Base-by-base conservation (phyloP, 2,888 invertebrate genomes). In the Leptinotarsa juncta region DNA sequence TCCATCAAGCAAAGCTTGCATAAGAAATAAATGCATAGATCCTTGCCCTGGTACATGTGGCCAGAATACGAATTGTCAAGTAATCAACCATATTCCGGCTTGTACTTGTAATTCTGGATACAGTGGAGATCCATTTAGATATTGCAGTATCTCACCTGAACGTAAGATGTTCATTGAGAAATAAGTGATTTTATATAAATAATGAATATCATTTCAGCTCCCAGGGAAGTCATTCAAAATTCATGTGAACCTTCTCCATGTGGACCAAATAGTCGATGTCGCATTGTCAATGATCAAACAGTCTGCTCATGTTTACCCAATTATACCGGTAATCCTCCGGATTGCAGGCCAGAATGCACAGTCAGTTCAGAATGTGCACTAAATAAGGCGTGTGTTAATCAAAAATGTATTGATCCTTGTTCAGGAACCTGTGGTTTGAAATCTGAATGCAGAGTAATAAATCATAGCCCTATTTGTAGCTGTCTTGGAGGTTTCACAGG, bases 391-490 rank as follows among this genome's bases (percentile, higher is more conserved):
- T 95, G 95, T 87, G 90, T 93, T 23, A 92, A 92, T 83, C 92
- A 93, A 86, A 93, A 91, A 84, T 95, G 95, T 84, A 85, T 90
- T 15, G 92, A 95, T 86, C 94, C 94, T 23, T 95, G 95, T 83
- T 91, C 90, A 78, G 94, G 92, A 83, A 92, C 92, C 32, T 95
- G 95, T 87, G 94, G 94, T 10, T 83, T 90, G 51, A 91, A 91
- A 81, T 93, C 94, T 15, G 87, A 91, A 73, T 95, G 95, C 83
- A 91, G 92, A 87, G 94, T 94, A 5, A 90, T 93, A 68, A 94
- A 94, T 84, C 95, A 95, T 83, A 93, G 93, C 82, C 94, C 95
- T 7, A 93, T 93, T 75, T 93, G 93, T 80, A 89, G 89, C 75
- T 93, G 93, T 82, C 90, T 90, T 76, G 81, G 88, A 69, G 92